Evolutionary conservation across 2,888 invertebrate genomes (phyloP).

Genomic region (Thera britannica): DNA sequence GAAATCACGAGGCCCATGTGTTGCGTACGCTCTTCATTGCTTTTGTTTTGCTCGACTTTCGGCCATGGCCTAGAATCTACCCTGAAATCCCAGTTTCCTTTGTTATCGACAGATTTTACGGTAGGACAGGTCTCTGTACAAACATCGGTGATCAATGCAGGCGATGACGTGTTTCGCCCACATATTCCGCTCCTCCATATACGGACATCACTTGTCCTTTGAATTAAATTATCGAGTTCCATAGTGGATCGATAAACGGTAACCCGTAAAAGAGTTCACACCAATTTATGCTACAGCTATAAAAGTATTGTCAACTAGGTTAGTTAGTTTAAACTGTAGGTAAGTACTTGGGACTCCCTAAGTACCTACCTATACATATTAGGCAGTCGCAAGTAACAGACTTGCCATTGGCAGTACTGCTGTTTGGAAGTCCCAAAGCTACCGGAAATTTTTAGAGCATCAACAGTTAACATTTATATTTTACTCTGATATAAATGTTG

Average conservation of each 20-base stretch:
- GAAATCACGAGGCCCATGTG: constrained; percentile 15
- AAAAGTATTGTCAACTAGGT: constrained; percentile 22
- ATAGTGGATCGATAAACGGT: constrained; percentile 65
- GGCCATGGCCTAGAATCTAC: constrained; percentile 11
- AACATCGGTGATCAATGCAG: constrained; percentile 51
- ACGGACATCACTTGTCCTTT: constrained; percentile 59
- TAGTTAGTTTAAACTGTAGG: constrained; percentile 2
- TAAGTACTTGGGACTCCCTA: background rate
- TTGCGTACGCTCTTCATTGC: constrained; percentile 1
- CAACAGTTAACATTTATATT: background rate
- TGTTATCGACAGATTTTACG: constrained; percentile 36
- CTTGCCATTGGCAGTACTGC: background rate
- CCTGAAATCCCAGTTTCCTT: constrained; percentile 17
- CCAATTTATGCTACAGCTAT: constrained; percentile 43
- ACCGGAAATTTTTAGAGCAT: background rate
- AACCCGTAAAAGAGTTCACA: constrained; percentile 54
- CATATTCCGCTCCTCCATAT: constrained; percentile 62
- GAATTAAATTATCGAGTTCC: constrained; percentile 70
- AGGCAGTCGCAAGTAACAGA: background rate
- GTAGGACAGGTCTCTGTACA: constrained; percentile 46
- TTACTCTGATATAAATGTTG: background rate
- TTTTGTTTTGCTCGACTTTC: constrained; percentile 14
- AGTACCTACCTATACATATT: no score
- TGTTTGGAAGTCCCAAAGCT: no score
- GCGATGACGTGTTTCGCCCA: constrained; percentile 69